These are phyloP conservation scores for Brenthis daphne DNA, from an alignment of 2,888 invertebrate species.

Conservation along the genomic window DNA sequence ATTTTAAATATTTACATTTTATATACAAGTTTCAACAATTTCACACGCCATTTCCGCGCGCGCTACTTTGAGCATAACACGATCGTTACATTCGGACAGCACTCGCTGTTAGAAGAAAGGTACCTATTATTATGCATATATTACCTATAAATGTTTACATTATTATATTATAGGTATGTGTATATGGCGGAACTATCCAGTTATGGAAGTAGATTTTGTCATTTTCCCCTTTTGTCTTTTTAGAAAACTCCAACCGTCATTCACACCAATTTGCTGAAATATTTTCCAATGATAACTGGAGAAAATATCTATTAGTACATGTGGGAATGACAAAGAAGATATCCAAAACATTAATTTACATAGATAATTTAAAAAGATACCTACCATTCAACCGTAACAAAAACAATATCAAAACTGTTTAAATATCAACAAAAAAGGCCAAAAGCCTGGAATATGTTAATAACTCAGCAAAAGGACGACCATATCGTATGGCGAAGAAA, in stretches of 20 bases:
- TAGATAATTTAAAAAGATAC: slow-evolving; percentile 11
- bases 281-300: slow-evolving; percentile 5
- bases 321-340: slow-evolving; percentile 42
- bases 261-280: slow-evolving; percentile 10
- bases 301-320: slow-evolving; percentile 18
- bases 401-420: slow-evolving; percentile 15
- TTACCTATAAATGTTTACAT: slow-evolving; percentile 2
- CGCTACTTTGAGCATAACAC: slow-evolving; percentile 67
- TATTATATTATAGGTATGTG: background rate
- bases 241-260: slow-evolving; percentile 11
- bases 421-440: slow-evolving; percentile 21
- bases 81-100: slow-evolving; percentile 33
- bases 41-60: slow-evolving; percentile 55
- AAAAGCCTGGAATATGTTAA: slow-evolving; percentile 24
- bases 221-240: slow-evolving; percentile 25
- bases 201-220: background rate
- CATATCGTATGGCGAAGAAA: slow-evolving; percentile 1
- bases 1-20: slow-evolving; percentile 78
- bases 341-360: slow-evolving; percentile 14
- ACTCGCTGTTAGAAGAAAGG: slow-evolving; percentile 22
- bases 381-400: slow-evolving; percentile 6
- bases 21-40: slow-evolving; percentile 72
- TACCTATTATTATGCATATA: slow-evolving; percentile 22
- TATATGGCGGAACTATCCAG: slow-evolving; percentile 10
- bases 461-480: slow-evolving; percentile 13